These are phyloP conservation scores for Pheosia tremula DNA, from an alignment of 2,888 invertebrate species.

Conservation along the genomic window DNA sequence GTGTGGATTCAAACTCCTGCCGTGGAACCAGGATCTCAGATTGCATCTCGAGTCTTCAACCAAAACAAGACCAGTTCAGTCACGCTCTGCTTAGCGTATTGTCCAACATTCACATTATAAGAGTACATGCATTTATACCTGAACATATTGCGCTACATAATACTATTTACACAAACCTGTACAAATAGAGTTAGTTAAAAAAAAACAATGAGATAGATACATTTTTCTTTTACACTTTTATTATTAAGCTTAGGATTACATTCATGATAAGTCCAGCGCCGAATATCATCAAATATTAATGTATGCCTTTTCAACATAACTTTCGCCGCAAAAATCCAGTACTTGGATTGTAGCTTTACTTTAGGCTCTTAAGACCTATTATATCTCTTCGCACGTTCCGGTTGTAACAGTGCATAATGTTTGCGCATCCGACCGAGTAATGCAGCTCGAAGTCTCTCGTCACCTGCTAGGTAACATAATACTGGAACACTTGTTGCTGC, in stretches of 20 bases:
- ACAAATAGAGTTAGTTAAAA: neutral
- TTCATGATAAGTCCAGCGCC: neutral
- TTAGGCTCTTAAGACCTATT: slow-evolving; percentile 28
- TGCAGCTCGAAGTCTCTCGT: slow-evolving; percentile 77
- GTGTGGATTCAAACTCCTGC: slow-evolving; percentile 10
- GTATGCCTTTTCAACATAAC: neutral
- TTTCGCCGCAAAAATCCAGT: neutral
- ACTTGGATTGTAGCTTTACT: slow-evolving; percentile 1
- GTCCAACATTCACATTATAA: slow-evolving; percentile 13
- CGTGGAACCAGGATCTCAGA: slow-evolving; percentile 43
- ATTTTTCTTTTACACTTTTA: neutral
- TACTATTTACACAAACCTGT: neutral
- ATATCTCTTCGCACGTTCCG: slow-evolving; percentile 66
- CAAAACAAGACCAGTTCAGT: slow-evolving; percentile 48
- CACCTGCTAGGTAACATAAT: slow-evolving; percentile 73
- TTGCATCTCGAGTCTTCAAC: slow-evolving; percentile 43
- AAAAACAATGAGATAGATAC: neutral
- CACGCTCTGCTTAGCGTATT: slow-evolving; percentile 57
- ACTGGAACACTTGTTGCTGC: slow-evolving; percentile 80
- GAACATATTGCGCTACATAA: neutral
- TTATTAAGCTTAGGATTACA: neutral
- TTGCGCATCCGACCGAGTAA: slow-evolving; percentile 78
- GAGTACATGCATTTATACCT: neutral
- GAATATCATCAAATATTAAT: neutral
- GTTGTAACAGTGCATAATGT: slow-evolving; percentile 74